Evolutionary conservation across 2,797 vertebrate genomes (phyloP), one percentile per base, ranked within the genome.

Genomic region (Gymnopithys bicolor): DNA sequence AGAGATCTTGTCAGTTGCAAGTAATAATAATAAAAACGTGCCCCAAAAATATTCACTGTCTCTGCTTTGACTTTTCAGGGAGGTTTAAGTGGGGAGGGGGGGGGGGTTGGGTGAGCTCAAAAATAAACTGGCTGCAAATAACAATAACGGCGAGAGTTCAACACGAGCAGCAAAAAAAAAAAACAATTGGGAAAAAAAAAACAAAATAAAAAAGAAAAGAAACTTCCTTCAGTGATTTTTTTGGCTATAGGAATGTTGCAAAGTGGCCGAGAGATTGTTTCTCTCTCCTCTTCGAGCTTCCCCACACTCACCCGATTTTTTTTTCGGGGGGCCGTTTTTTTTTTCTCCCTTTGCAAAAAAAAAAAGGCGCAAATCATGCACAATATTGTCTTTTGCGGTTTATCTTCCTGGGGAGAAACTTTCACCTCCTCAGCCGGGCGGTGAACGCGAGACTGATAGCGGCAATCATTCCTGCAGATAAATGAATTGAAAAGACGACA

Each of bases 391-490:
- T 99, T 98, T 99, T 99, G 99, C 98, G 99, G 99, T 99, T 99
- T 99, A 98, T 99, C 99, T 99, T 99, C 99, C 99, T 98, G 99
- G 98, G 99, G 99, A 99, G 99, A 98, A 99, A 99, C 99, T 99
- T 99, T 99, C 99, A 99, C 99, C 99, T 99, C 99, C 99, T 99
- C 99, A 98, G 99, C 99, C 99, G 99, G 99, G 99, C 99, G 98
- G 99, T 99, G 99, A 99, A 99, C 99, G 98, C 98, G 98, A 99
- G 99, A 99, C 99, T 99, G 99, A 99, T 99, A 99, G 99, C 99
- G 98, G 99, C 99, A 99, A 99, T 99, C 99, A 99, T 99, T 99
- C 99, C 99, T 99, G 99, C 99, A 99, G 99, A 99, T 99, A 99
- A 99, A 99, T 99, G 99, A 99, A 99, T 99, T 99, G 99, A 99